phyloP scores from a whole-genome alignment of 1,140 invertebrate genomes.

The Zeugodacus cucurbitae region DNA sequence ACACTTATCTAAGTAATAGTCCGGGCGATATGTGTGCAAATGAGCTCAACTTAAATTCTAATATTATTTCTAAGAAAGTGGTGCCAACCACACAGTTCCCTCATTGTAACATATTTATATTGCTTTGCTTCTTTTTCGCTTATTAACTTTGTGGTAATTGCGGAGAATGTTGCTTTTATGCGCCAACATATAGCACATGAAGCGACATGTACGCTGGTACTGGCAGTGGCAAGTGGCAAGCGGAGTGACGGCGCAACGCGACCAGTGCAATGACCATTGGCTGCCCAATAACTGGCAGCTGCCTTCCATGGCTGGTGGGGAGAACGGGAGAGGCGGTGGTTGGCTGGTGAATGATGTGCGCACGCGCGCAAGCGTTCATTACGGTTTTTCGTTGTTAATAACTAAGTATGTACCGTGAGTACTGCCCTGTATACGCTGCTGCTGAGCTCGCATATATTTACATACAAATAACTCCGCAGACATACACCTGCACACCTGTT shows the following conservation, averaged over 20 bases:
- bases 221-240: neutral
- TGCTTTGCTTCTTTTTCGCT: neutral
- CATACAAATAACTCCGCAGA: neutral
- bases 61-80: conserved; percentile 35
- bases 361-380: conserved; percentile 28
- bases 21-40: neutral
- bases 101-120: neutral
- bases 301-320: neutral
- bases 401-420: conserved; percentile 19
- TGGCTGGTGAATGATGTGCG: neutral
- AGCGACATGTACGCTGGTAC: neutral
- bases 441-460: neutral
- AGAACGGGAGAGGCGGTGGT: neutral
- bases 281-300: conserved; percentile 4
- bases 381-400: conserved; percentile 26
- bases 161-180: neutral
- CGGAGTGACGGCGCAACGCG: neutral
- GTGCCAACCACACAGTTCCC: neutral
- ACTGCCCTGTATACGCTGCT: neutral
- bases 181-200: neutral
- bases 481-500: neutral
- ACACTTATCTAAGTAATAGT: neutral
- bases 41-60: conserved; percentile 28
- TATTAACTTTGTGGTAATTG: conserved; percentile 38
- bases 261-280: conserved; percentile 35